These are phyloP conservation scores for Lacerta bilineata DNA, from an alignment of 2,797 vertebrate genomes.

Conservation along the genomic window DNA sequence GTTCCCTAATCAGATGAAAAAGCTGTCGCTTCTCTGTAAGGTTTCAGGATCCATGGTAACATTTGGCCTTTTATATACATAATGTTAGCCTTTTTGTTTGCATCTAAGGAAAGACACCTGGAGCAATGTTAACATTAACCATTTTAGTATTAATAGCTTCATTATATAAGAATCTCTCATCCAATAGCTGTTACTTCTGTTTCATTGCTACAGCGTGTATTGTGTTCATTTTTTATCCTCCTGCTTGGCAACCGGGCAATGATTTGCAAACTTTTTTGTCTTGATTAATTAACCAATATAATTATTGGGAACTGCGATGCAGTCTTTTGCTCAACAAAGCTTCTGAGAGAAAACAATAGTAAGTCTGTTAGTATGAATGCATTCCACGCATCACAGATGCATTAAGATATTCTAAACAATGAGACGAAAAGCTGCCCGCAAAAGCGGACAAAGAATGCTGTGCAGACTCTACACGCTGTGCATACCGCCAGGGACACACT, in stretches of 20 bases:
- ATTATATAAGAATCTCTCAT: conserved; percentile 85
- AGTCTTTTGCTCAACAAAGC: conserved; percentile 87
- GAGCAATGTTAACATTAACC: conserved; percentile 85
- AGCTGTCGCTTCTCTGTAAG: conserved; percentile 88
- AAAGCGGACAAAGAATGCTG: conserved; percentile 86
- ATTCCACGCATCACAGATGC: conserved; percentile 95
- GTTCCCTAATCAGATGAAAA: conserved; percentile 87
- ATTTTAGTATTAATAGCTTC: conserved; percentile 85
- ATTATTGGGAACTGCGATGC: conserved; percentile 92
- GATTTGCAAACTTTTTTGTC: conserved; percentile 89
- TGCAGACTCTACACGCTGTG: conserved; percentile 81
- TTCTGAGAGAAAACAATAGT: conserved; percentile 87
- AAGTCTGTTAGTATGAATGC: conserved; percentile 91
- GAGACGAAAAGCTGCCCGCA: conserved; percentile 87
- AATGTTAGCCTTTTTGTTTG: conserved; percentile 88
- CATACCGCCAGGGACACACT: conserved; percentile 86
- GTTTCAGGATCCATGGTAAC: conserved; percentile 93
- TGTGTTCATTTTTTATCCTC: conserved; percentile 86
- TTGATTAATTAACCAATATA: conserved; percentile 97
- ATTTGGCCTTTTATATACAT: conserved; percentile 87
- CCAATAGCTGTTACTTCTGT: conserved; percentile 87
- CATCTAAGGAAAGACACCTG: conserved; percentile 83
- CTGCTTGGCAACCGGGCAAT: conserved; percentile 85
- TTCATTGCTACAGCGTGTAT: conserved; percentile 83
- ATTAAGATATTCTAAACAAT: conserved; percentile 93